phyloP scores from a whole-genome alignment of 2,888 invertebrate genomes.

The Sesia bembeciformis region DNA sequence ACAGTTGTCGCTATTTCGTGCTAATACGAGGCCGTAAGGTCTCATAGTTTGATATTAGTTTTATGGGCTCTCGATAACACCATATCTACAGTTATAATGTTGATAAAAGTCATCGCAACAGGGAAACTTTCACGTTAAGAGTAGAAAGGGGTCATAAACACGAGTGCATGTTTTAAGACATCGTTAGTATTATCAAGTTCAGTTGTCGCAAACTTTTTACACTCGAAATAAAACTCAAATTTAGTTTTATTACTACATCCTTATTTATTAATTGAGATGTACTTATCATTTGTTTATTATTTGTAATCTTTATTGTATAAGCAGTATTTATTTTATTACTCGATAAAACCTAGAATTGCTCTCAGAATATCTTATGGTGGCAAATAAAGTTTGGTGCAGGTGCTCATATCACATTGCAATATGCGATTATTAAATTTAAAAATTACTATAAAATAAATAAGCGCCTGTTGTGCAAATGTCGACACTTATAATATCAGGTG shows the following conservation, averaged over 20 bases:
- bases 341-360: too few relatives aligned
- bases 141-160: slow-evolving; percentile 17
- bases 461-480: background rate
- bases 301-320: too few relatives aligned
- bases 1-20: slow-evolving; percentile 29
- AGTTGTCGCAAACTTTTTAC: slow-evolving; percentile 8
- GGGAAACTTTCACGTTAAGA: slow-evolving; percentile 34
- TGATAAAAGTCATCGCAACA: slow-evolving; percentile 45
- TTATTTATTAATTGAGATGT: too few relatives aligned
- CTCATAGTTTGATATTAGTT: slow-evolving; percentile 48
- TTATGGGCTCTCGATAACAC: slow-evolving; percentile 53
- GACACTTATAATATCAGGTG: slow-evolving; percentile 7
- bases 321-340: too few relatives aligned
- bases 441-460: slow-evolving; percentile 1
- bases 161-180: slow-evolving; percentile 28
- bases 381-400: too few relatives aligned
- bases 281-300: too few relatives aligned
- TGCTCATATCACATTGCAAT: background rate
- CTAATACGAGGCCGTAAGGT: slow-evolving; percentile 29
- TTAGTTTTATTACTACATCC: background rate
- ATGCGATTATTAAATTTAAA: background rate
- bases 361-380: too few relatives aligned
- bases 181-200: slow-evolving; percentile 25
- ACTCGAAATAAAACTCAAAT: background rate
- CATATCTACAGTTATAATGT: slow-evolving; percentile 56